These are phyloP conservation scores for Synanceia verrucosa DNA, from an alignment of 2,797 vertebrate species.

Conservation along the genomic window DNA sequence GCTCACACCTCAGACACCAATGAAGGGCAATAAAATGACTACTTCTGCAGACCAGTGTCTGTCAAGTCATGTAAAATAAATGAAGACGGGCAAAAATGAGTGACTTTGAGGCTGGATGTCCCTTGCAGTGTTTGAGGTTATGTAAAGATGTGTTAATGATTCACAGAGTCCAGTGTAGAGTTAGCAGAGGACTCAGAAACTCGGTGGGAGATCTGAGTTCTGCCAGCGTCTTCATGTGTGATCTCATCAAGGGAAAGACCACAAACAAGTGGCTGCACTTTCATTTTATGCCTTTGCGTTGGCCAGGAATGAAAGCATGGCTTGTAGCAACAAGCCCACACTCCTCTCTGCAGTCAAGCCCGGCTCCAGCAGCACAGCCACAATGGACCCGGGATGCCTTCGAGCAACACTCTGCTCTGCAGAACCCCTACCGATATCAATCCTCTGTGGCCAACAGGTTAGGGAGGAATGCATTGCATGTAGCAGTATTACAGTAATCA, in stretches of 20 bases:
- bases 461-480: slow-evolving; percentile 11
- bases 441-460: slow-evolving; percentile 23
- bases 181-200: slow-evolving; percentile 37
- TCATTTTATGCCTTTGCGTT: slow-evolving; percentile 69
- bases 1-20: slow-evolving; percentile 26
- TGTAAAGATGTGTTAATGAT: slow-evolving; percentile 58
- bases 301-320: slow-evolving; percentile 71
- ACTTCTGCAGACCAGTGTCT: slow-evolving; percentile 28
- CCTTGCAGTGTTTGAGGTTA: slow-evolving; percentile 31
- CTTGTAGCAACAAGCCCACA: slow-evolving; percentile 71
- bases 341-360: slow-evolving; percentile 57
- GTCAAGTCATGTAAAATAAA: slow-evolving; percentile 59
- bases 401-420: slow-evolving; percentile 35
- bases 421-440: slow-evolving; percentile 47
- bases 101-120: slow-evolving; percentile 50
- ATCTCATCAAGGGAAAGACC: slow-evolving; percentile 69
- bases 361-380: slow-evolving; percentile 45
- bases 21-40: slow-evolving; percentile 20
- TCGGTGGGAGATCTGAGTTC: slow-evolving; percentile 57
- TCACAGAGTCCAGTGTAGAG: slow-evolving; percentile 36
- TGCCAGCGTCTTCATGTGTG: slow-evolving; percentile 60
- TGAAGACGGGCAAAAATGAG: slow-evolving; percentile 27
- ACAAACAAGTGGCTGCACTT: slow-evolving; percentile 66
- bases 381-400: slow-evolving; percentile 49
- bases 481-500: slow-evolving; percentile 52